Percentiles rank a stretch among this genome's conserved stretches.
Conservation (phyloP, 2,888 invertebrate species). For the Brachypterus glaber region DNA sequence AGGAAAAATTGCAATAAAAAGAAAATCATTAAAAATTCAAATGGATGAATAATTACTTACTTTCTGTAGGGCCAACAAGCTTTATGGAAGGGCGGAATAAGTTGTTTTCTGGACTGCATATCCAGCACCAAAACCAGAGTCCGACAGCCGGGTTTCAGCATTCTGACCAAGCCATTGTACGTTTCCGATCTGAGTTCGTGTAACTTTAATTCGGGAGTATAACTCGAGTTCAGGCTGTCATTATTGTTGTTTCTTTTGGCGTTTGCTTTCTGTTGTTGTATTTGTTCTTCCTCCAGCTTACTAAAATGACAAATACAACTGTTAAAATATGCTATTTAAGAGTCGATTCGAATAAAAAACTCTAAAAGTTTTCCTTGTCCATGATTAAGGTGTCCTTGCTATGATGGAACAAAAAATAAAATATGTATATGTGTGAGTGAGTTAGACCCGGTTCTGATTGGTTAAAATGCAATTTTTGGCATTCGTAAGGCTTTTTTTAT, state of each 20-base stretch:
- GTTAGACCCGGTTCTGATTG: too few species aligned
- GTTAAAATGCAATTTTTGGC: too few species aligned
- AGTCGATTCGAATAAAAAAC: too few species aligned
- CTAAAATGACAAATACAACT: slow-evolving; percentile 32
- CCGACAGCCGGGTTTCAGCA: slow-evolving; percentile 94
- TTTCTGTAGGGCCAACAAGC: slow-evolving; percentile 93
- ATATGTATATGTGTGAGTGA: too few species aligned
- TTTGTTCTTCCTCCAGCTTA: slow-evolving; percentile 51
- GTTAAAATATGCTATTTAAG: too few species aligned
- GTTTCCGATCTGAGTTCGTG: slow-evolving; percentile 92
- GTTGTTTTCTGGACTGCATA: slow-evolving; percentile 71
- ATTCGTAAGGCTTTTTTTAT: too few species aligned
- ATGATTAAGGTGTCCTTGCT: too few species aligned
- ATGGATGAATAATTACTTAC: slow-evolving; percentile 54
- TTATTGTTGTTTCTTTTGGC: slow-evolving; percentile 41
- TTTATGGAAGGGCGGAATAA: slow-evolving; percentile 86
- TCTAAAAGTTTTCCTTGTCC: too few species aligned
- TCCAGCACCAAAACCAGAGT: slow-evolving; percentile 88
- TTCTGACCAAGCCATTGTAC: slow-evolving; percentile 85
- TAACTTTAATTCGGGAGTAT: slow-evolving; percentile 62
- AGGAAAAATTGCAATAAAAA: too few species aligned
- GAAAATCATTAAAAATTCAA: slow-evolving; percentile 5
- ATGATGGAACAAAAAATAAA: too few species aligned
- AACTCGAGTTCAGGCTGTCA: slow-evolving; percentile 22
- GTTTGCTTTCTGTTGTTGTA: slow-evolving; percentile 43